Evolutionary conservation across 2,888 invertebrate genomes (phyloP), one percentile per base, ranked within the genome.

Genomic region (Pegoplata infirma): DNA sequence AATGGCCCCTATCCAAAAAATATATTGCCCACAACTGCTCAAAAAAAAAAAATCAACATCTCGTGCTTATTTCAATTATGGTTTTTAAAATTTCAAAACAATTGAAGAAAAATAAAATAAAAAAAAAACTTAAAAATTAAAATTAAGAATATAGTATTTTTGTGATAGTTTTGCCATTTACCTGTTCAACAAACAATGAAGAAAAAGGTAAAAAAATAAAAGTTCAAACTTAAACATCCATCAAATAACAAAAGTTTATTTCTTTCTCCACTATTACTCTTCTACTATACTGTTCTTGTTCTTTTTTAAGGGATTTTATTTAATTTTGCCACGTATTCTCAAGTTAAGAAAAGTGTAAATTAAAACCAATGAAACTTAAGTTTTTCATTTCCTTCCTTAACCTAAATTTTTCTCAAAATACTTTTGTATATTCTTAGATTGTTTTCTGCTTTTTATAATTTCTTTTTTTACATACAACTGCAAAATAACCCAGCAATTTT

Each of bases 361-460:
- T 72, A 79, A 75, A 79, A 72, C 79, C 71, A 75, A 79, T 79
- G 79, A 79, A 79, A 79, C 71, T 72, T 58, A 56, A 72, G 79
- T 75, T 79, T 75, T 79, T 75, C 71, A 63, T 75, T 79, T 75
- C 79, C 71, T 79, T 72, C 61, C 75, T 67, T 75, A 79, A 75
- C 75, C 75, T 53, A 75, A 67, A 79, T 79, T 67, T 58, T 28
- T 56, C 23, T 12, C 17, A 58, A 61, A 61, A 72, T 32, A 51
- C 23, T 19, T n/a, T 7, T n/a, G 1, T 25, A 49, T 68, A 17
- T 21, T 51, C 23, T 23, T 21, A 49, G 12, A n/a, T n/a, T n/a
- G n/a, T n/a, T n/a, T n/a, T n/a, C n/a, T n/a, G n/a, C n/a, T n/a
- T n/a, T n/a, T n/a, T n/a, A n/a, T n/a, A n/a, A n/a, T n/a, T n/a